Conservation (phyloP, 2,797 vertebrate species). For the Sparus aurata region DNA sequence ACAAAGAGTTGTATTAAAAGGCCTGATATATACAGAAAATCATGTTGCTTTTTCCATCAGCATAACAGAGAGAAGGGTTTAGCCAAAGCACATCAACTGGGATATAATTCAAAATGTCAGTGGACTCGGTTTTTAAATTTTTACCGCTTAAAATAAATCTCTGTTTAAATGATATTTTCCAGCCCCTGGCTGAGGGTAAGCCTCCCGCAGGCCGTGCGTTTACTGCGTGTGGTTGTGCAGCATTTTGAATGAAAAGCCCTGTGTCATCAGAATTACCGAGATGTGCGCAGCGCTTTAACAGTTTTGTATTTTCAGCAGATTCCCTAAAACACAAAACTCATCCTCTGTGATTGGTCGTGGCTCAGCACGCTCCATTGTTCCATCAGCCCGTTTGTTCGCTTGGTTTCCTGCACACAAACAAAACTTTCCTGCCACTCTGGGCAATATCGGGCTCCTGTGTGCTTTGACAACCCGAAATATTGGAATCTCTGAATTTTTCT, state of each 20-base stretch:
- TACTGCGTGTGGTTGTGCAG: conserved; percentile 63
- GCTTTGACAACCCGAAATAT: conserved; percentile 76
- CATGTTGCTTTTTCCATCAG: neutral
- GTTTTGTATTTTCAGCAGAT: conserved; percentile 91
- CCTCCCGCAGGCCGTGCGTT: conserved; percentile 41
- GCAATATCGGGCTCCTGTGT: conserved; percentile 78
- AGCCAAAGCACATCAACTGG: conserved; percentile 7
- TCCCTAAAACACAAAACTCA: conserved; percentile 86
- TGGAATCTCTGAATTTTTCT: conserved; percentile 73
- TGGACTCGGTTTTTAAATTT: neutral
- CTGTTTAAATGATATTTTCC: conserved; percentile 26
- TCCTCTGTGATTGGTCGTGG: conserved; percentile 83
- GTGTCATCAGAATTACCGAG: conserved; percentile 86
- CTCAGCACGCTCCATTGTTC: conserved; percentile 81
- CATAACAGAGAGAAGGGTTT: neutral
- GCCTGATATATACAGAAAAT: conserved; percentile 2
- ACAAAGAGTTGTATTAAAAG: neutral
- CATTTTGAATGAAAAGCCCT: conserved; percentile 82
- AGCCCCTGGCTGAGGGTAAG: conserved; percentile 18
- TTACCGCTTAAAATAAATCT: conserved; percentile 33
- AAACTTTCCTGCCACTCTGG: conserved; percentile 82
- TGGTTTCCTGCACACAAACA: conserved; percentile 81
- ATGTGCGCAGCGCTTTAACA: conserved; percentile 77
- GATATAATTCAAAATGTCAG: conserved; percentile 7
- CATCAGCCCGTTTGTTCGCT: conserved; percentile 73